Base-by-base conservation (phyloP, 2,113 vertebrate genomes). In the Pseudorasbora parva region DNA sequence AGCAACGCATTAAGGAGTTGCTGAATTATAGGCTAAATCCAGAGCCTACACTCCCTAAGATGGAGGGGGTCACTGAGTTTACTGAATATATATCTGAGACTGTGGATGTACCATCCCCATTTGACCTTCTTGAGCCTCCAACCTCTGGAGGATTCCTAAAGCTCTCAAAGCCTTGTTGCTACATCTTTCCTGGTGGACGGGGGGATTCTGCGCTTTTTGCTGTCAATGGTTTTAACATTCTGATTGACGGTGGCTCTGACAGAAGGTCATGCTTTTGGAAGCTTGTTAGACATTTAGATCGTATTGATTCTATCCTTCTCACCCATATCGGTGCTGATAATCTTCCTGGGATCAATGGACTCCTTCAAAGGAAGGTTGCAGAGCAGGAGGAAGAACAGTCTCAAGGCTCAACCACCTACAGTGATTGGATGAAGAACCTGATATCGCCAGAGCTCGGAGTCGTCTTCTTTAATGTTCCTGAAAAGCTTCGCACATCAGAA, bases 321-420 rank as follows among this genome's bases (percentile, higher is more conserved):
- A 99, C 98, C 5, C 98, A 99, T 93, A 99, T 99, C 0, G 98
- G 98, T 17, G 97, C 98, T 2, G 98, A 99, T 93, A 99, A 99
- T 90, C 93, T 99, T 10, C 98, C 98, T 0, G 98, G 98, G 45
- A 97, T 99, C 91, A 99, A 99, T 59, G 98, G 98, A 66, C 95
- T 99, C 71, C 95, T 99, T 69, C 97, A 99, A 91, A 95, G 98
- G 90, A 99, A 99, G 88, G 94, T 98, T 76, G 97, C 97, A 8
- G 98, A 99, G 71, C 95, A 96, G 69, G 98, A 99, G 19, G 97
- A 98, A 89, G 98, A 99, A 47, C 95, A 95, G 68, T 97, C 96
- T 37, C 97, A 99, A 89, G 97, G 95, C 33, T 98, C 97, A 57
- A 96, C 95, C 88, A 97, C 95, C 88, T 97, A 98, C 51, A 97